Base-by-base conservation (phyloP, 2,113 vertebrate species). In the Myotis lucifugus region DNA sequence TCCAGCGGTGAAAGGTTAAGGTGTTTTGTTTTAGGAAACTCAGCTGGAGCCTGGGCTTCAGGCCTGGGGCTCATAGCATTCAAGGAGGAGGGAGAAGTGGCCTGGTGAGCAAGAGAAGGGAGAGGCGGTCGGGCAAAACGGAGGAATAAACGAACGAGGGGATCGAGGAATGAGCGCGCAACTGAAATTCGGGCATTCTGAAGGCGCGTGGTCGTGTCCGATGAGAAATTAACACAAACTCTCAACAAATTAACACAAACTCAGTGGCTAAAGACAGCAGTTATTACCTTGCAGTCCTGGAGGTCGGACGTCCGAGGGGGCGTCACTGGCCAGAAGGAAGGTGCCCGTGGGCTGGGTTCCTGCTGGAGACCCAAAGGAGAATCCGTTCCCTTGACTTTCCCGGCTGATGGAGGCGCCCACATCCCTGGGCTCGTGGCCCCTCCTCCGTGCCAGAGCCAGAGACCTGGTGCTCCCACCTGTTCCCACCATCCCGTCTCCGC, bases 391-490 rank as follows among this genome's bases (percentile, higher is more conserved):
- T 56, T 8, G 77, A 8, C 64, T 18, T 8, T 14, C 25, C 48
- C 77, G 18, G 13, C 9, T 42, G 3, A 81, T 13, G 14, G n/a
- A 40, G 70, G 8, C n/a, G 13, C 12, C 56, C 34, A 10, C 9
- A 4, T 6, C 15, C 56, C 27, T 12, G 32, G 81, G 54, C n/a
- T 66, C 18, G 1, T 5, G 11, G 42, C 2, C 56, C 70, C 32
- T 9, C 12, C 54, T 76, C 27, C 6, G 5, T 14, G 54, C 12
- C 70, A 48, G 52, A 12, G 34, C 46, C 46, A 9, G 37, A 15
- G n/a, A 18, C 2, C 21, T 15, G 12, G 6, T 0, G 0, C 27
- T 52, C 11, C 56, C 42, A 46, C 3, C 1, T 0, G 2, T 11
- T 18, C 4, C 73, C 70, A 9, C 9, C 69, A 17, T 19, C 2